phyloP scores from a whole-genome alignment of 2,797 vertebrate species.

The Artibeus jamaicensis region DNA sequence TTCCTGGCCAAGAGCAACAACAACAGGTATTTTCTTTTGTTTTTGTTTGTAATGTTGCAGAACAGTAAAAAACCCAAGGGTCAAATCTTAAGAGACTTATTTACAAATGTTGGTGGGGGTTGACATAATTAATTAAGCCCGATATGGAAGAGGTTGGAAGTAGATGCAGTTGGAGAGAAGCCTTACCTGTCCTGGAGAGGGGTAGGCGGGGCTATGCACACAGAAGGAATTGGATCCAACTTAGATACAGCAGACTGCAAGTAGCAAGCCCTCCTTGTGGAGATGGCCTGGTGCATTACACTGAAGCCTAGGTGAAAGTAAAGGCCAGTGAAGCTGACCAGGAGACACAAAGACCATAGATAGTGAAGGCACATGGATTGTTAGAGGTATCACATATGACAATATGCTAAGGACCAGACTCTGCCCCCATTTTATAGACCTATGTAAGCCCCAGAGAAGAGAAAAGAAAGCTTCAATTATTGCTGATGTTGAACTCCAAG shows the following conservation, averaged over 20 bases:
- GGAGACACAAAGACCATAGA: neutral
- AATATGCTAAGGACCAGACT: neutral
- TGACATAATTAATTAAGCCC: neutral
- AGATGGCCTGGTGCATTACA: neutral
- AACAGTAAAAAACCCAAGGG: neutral
- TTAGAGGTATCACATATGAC: neutral
- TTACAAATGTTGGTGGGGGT: neutral
- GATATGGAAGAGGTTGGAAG: neutral
- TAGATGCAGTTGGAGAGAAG: neutral
- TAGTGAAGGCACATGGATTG: neutral
- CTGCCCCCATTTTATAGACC: neutral
- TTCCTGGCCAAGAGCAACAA: neutral
- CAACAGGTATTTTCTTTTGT: neutral
- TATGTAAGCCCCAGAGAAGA: neutral
- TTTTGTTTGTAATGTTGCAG: neutral
- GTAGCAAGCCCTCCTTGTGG: rapidly evolving
- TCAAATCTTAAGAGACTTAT: neutral
- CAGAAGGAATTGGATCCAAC: neutral
- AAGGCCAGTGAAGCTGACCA: neutral
- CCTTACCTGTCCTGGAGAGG: neutral
- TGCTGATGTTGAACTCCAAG: neutral
- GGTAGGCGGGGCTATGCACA: rapidly evolving
- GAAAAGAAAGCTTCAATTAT: neutral
- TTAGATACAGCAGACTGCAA: neutral
- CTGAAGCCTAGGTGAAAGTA: neutral